Evolutionary conservation across 2,113 vertebrate species (phyloP).

Genomic region (Python bivittatus): DNA sequence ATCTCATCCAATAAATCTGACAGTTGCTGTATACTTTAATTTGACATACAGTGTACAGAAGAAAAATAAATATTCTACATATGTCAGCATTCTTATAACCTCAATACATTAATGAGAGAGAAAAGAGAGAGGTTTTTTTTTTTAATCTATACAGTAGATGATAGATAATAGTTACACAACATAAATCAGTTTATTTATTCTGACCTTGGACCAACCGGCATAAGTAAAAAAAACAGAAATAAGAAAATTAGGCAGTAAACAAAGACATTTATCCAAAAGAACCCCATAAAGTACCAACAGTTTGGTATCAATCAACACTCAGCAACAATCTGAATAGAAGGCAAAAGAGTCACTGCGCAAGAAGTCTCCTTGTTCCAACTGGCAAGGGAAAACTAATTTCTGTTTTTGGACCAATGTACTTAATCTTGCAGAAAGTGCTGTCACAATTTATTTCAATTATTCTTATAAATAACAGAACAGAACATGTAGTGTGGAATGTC

Average conservation of each 20-base stretch:
- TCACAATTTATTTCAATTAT: not conserved
- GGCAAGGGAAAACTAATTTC: not conserved
- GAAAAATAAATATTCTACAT: not conserved
- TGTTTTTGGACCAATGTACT: not conserved
- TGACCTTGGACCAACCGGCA: not conserved
- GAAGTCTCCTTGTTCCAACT: not conserved
- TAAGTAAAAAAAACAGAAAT: not conserved
- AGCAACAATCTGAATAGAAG: not conserved
- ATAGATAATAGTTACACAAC: not conserved
- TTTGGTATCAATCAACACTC: not conserved
- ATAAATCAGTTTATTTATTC: not conserved
- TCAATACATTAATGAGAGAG: not conserved
- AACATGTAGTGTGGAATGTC: not conserved
- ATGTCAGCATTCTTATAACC: slow-evolving; percentile 12
- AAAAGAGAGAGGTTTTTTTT: not conserved
- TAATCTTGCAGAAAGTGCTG: not conserved
- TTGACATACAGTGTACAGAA: not conserved
- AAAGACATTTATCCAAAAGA: not conserved
- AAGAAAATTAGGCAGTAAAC: not conserved
- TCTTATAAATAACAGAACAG: not conserved
- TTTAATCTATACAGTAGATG: not conserved
- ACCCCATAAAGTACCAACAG: not conserved
- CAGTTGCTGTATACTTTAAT: not conserved
- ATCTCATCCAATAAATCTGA: not conserved
- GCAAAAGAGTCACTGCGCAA: not conserved